Evolutionary conservation across 2,113 vertebrate genomes (phyloP), one percentile per base, ranked within the genome.

Genomic region (Sitta europaea): DNA sequence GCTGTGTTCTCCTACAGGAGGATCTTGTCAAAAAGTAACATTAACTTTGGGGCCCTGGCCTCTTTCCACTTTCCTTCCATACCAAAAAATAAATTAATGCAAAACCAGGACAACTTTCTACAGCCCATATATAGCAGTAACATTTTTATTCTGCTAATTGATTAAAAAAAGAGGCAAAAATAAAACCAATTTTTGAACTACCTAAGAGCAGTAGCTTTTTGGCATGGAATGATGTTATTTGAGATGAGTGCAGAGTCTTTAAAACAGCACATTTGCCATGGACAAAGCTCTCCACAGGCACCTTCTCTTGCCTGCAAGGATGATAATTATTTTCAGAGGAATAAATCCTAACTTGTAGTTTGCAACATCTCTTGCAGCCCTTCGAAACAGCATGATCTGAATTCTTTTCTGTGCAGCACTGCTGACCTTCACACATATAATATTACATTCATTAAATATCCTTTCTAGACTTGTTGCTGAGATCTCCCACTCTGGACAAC

Each of bases 121-220:
- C 74, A 77, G 74, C 28, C 94, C 95, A 96, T 88, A 87, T 78
- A 94, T 91, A 96, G 91, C 11, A 1, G 38, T 81, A 94, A 91
- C 83, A 97, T 97, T 97, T 97, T 94, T 86, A 58, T 66, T 88
- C 80, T 20, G 50, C 74, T 96, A 96, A 97, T 96, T 90, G 91
- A 96, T 94, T 86, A 18, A 31, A 68, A 57, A 67, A 65, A 38
- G 25, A 27, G 5, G 11, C 0, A 3, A 23, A 48, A 73, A 66
- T 81, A 36, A 85, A n/a, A 66, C 38, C 91, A 91, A 53, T 92
- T 95, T 95, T 94, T 90, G 80, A 93, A 77, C 51, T 53, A 63
- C 70, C 80, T 81, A 53, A 80, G 45, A 95, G 78, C 58, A 96
- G 81, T 9, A 88, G 78, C 25, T 53, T 71, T 80, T 82, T 61